Conservation (phyloP, 2,113 vertebrate genomes). For the Mungos mungo region DNA sequence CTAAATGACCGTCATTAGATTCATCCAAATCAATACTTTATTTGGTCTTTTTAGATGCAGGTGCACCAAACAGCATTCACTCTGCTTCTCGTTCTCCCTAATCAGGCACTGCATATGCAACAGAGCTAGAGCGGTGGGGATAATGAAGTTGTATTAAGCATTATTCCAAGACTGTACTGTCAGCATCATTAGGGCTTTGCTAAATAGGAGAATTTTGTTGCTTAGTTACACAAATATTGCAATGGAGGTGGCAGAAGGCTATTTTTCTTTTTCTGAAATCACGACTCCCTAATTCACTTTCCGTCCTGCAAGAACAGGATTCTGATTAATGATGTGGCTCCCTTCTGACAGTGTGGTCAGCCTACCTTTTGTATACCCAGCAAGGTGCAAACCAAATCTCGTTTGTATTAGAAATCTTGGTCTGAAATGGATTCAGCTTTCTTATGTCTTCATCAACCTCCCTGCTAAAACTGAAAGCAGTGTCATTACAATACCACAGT, state of each 20-base stretch:
- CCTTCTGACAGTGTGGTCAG: background rate
- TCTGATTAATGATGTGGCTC: conserved; percentile 59
- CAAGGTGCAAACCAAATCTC: conserved; percentile 39
- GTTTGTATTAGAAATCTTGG: conserved; percentile 6
- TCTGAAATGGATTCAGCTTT: conserved; percentile 24
- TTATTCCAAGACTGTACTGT: conserved; percentile 65
- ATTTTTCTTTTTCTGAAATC: conserved; percentile 51
- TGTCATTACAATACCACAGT: background rate
- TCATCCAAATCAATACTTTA: conserved; percentile 84
- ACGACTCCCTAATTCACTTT: conserved; percentile 51
- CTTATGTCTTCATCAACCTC: conserved; percentile 21
- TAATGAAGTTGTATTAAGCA: conserved; percentile 83
- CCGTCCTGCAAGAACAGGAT: conserved; percentile 41
- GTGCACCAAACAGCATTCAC: conserved; percentile 73
- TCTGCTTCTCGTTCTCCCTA: conserved; percentile 78
- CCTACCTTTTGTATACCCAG: conserved; percentile 49
- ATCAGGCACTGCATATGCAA: conserved; percentile 78
- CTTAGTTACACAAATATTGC: conserved; percentile 82
- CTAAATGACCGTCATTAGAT: conserved; percentile 81
- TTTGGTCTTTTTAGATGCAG: conserved; percentile 82
- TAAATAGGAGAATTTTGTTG: conserved; percentile 82
- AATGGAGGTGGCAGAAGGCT: conserved; percentile 33
- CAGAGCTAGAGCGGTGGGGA: conserved; percentile 72
- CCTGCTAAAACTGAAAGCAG: background rate
- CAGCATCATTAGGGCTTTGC: conserved; percentile 70